Evolutionary conservation across 2,113 vertebrate genomes (phyloP), one percentile per base, ranked within the genome.

Genomic region (Otis tarda): DNA sequence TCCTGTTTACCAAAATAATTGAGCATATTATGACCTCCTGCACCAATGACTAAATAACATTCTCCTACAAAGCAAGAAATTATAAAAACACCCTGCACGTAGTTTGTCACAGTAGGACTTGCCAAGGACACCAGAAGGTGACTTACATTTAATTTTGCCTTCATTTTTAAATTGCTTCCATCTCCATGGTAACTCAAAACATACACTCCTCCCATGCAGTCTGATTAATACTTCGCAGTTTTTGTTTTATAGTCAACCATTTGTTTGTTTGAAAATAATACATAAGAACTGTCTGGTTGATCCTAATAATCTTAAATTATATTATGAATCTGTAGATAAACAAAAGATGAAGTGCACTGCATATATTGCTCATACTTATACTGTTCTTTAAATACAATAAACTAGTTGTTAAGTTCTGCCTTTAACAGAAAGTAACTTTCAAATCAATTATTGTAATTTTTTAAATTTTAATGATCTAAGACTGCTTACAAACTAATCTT

Each of bases 121-220:
- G 86, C 49, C 88, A 95, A 91, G 91, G 95, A 95, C 77, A 95
- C 77, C 83, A 94, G 89, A 92, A 92, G 60, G 83, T 95, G 91
- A 95, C 86, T 92, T 90, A 55, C 9, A 90, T 70, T 90, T 81
- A 89, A 90, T 81, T 92, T n/a, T 60, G 25, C 28, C 73, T 97
- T 69, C 30, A 63, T 73, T 88, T 94, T 47, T 41, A 77, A 65
- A 70, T 75, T 70, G 55, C 67, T 77, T 57, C 83, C 56, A 94
- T 94, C 87, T 78, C 95, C 91, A 96, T 70, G 39, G 94, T 55
- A 96, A 95, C 87, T 64, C 52, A 75, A 87, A 83, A 56, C 56
- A 78, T 31, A 59, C 2, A 84, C 64, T 91, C 73, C 73, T 93
- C 91, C 77, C 69, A 68, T 67, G 78, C 28, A 64, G 28, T 28